Conservation (phyloP, 2,797 vertebrate species). For the Emydoidea blandingii region DNA sequence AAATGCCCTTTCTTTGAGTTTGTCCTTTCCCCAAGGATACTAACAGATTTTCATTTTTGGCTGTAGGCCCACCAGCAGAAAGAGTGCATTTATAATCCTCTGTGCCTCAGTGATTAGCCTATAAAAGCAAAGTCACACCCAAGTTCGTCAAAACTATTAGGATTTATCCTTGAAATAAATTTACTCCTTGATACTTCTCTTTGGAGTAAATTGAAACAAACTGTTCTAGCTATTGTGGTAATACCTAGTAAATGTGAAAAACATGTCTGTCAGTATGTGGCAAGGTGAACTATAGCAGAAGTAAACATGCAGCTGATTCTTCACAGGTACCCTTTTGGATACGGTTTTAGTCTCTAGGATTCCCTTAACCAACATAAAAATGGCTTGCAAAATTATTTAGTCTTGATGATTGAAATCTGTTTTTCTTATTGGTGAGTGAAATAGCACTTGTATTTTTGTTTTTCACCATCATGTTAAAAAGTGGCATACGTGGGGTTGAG, state of each 20-base stretch:
- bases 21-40: background rate
- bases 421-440: background rate
- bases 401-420: background rate
- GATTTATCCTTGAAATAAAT: background rate
- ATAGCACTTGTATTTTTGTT: background rate
- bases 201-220: background rate
- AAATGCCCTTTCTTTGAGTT: background rate
- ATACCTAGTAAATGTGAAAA: background rate
- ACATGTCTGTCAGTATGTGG: background rate
- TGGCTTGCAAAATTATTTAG: background rate
- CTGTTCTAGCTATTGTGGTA: background rate
- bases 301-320: background rate
- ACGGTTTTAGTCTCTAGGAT: background rate
- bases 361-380: background rate
- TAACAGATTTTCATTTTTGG: background rate
- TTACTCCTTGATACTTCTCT: background rate
- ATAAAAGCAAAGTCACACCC: background rate
- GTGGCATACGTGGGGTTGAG: background rate
- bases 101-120: background rate
- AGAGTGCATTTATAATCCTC: background rate
- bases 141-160: background rate
- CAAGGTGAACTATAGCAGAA: background rate
- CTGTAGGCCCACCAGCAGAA: background rate
- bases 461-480: background rate
- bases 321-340: rapidly evolving